Conservation (phyloP, 2,888 invertebrate genomes). For the Stenodema calcarata region DNA sequence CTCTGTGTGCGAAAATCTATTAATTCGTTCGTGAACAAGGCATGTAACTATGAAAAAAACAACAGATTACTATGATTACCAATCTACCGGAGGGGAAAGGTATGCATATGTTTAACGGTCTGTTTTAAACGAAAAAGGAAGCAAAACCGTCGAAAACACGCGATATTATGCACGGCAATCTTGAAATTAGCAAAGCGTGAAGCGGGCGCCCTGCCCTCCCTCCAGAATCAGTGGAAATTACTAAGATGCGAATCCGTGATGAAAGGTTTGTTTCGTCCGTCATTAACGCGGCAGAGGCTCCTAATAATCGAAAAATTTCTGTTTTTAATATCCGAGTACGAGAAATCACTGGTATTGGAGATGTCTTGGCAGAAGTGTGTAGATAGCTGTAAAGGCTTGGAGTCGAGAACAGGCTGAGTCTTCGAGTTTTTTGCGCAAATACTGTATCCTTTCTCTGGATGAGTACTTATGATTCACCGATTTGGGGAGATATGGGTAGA, state of each 20-base stretch:
- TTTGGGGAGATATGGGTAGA: no score
- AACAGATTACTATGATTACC: neutral
- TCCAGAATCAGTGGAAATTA: neutral
- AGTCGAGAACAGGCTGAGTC: neutral
- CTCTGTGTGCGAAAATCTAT: no score
- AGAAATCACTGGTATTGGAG: neutral
- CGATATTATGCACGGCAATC: neutral
- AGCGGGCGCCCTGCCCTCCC: neutral
- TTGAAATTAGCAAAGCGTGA: neutral
- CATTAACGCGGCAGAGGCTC: neutral
- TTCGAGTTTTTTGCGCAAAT: neutral
- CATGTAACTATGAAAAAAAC: neutral
- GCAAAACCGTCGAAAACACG: neutral
- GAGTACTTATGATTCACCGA: no score
- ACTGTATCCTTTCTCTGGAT: no score
- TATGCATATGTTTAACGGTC: neutral
- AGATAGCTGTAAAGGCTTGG: neutral
- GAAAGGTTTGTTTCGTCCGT: neutral
- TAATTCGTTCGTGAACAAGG: neutral
- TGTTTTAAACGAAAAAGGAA: neutral
- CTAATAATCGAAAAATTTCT: neutral
- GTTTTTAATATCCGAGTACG: neutral
- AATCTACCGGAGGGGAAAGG: neutral
- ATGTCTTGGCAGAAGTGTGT: neutral
- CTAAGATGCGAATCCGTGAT: neutral